Percentiles rank a stretch among this genome's conserved stretches.
These are phyloP conservation scores for Rhagium mordax DNA, from an alignment of 2,888 invertebrate species.

Conservation along the genomic window DNA sequence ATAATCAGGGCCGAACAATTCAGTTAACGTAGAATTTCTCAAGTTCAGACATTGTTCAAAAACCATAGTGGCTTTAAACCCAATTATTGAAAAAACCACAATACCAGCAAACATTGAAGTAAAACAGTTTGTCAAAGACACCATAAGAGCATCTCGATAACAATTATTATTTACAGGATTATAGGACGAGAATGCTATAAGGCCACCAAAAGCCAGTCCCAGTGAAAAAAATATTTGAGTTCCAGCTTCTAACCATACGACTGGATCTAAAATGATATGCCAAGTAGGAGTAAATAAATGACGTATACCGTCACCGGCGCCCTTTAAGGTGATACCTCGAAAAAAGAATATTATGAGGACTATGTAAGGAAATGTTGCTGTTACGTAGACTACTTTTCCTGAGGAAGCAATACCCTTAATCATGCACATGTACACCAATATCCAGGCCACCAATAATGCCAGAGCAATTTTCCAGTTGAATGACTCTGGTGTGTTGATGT, in stretches of 20 bases:
- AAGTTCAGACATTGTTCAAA: slow-evolving; percentile 82
- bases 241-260: slow-evolving; percentile 97
- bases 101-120: slow-evolving; percentile 98
- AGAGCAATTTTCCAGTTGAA: slow-evolving; percentile 95
- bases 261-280: slow-evolving; percentile 92
- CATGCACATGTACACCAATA: slow-evolving; percentile 96
- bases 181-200: slow-evolving; percentile 97
- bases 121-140: slow-evolving; percentile 93
- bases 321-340: slow-evolving; percentile 89
- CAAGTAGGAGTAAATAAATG: slow-evolving; percentile 95
- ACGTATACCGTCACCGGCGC: slow-evolving; percentile 82
- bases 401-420: slow-evolving; percentile 98
- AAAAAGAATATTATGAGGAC: slow-evolving; percentile 97
- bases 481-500: slow-evolving; percentile 86
- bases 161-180: slow-evolving; percentile 98
- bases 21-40: slow-evolving; percentile 75
- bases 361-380: slow-evolving; percentile 96
- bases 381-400: slow-evolving; percentile 96
- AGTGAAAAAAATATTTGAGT: slow-evolving; percentile 98
- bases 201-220: slow-evolving; percentile 94
- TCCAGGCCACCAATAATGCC: slow-evolving; percentile 92
- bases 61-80: slow-evolving; percentile 91
- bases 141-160: slow-evolving; percentile 93
- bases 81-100: slow-evolving; percentile 96
- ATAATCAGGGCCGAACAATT: slow-evolving; percentile 72